Percentiles rank a stretch among this genome's conserved stretches.
These are phyloP conservation scores for Rhamnusium bicolor DNA, from an alignment of 2,888 invertebrate species.

Conservation along the genomic window DNA sequence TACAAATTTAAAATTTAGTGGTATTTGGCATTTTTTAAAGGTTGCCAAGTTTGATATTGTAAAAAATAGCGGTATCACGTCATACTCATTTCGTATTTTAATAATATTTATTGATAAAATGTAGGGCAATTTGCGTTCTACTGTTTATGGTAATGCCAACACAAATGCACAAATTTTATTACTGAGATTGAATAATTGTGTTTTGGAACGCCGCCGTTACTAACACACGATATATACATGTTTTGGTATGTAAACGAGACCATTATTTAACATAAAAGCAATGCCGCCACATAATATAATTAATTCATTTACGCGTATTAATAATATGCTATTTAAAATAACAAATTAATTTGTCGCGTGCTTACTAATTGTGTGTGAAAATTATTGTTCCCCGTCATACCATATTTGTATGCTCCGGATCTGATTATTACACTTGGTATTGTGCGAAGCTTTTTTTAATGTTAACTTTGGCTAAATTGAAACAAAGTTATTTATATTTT, in stretches of 20 bases:
- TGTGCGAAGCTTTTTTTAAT: neutral
- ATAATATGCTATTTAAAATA: conserved; percentile 16
- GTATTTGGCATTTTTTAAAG: too few relatives aligned
- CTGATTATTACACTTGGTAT: neutral
- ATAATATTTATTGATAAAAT: too few relatives aligned
- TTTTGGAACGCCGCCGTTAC: neutral
- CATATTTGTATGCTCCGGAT: neutral
- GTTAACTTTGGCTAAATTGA: too few relatives aligned
- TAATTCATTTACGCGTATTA: conserved; percentile 10
- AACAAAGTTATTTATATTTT: too few relatives aligned
- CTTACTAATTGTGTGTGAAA: conserved; percentile 22
- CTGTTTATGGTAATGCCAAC: neutral
- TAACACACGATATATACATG: neutral
- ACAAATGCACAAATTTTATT: neutral
- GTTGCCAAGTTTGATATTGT: too few relatives aligned
- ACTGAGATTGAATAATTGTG: neutral
- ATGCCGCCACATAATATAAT: conserved; percentile 10
- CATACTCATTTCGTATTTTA: too few relatives aligned
- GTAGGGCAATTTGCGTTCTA: too few relatives aligned
- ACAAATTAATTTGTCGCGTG: conserved; percentile 35
- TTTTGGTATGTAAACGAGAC: neutral
- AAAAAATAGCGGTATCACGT: too few relatives aligned
- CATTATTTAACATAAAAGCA: conserved; percentile 2
- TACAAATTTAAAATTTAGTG: too few relatives aligned
- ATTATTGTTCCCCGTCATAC: conserved; percentile 17